Conservation (phyloP, 1,140 invertebrate genomes). For the Euschistus heros region DNA sequence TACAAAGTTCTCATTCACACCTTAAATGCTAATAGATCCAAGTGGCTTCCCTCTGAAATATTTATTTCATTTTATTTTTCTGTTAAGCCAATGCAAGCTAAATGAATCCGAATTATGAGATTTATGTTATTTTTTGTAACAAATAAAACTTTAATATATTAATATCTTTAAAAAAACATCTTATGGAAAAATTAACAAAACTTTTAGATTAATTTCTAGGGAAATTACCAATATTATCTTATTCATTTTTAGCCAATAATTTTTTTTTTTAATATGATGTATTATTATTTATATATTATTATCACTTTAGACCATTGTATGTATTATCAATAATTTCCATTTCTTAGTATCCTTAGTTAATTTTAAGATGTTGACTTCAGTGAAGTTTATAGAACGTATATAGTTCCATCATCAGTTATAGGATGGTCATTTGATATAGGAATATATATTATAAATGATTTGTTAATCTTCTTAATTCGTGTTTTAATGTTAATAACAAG, state of each 20-base stretch:
- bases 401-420: background rate
- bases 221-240: background rate
- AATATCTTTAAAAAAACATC: background rate
- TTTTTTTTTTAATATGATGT: background rate
- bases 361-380: constrained; percentile 11
- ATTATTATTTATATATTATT: background rate
- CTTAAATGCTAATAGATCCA: constrained; percentile 13
- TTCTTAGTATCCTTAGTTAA: background rate
- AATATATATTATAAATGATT: background rate
- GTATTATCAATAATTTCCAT: background rate
- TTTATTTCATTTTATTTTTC: constrained; percentile 4
- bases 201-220: constrained; percentile 2
- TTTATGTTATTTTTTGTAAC: background rate
- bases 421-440: background rate
- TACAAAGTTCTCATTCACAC: background rate
- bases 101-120: constrained; percentile 10
- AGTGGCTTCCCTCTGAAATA: constrained; percentile 14
- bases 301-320: background rate
- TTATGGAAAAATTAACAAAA: background rate
- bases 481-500: background rate
- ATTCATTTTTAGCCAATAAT: background rate
- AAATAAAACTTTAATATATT: background rate
- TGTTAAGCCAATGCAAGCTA: constrained; percentile 8
- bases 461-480: background rate
- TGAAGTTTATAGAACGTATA: background rate